phyloP scores from a whole-genome alignment of 1,140 invertebrate genomes.

The Brachystomella parvula region DNA sequence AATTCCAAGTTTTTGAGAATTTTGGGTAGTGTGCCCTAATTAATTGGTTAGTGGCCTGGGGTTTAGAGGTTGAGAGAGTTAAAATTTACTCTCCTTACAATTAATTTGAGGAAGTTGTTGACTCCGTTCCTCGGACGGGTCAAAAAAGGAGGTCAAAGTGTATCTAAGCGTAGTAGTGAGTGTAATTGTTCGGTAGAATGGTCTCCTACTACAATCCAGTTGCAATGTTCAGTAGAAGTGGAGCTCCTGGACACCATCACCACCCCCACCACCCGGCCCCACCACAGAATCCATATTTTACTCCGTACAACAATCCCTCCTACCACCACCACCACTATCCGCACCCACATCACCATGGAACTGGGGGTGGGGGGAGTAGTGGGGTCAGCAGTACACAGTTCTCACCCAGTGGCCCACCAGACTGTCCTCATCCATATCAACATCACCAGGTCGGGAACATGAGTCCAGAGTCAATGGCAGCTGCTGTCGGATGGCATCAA shows the following conservation, averaged over 20 bases:
- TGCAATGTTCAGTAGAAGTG: slow-evolving; percentile 36
- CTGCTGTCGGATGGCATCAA: slow-evolving; percentile 19
- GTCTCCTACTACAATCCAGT: slow-evolving; percentile 35
- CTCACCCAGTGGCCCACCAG: slow-evolving; percentile 28
- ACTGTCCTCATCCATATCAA: slow-evolving; percentile 29
- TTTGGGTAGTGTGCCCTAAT: no score
- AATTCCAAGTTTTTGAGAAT: no score
- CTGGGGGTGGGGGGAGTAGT: neutral
- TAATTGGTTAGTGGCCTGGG: no score
- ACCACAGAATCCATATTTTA: slow-evolving; percentile 34
- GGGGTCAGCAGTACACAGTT: slow-evolving; percentile 23
- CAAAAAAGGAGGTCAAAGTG: neutral
- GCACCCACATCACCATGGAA: slow-evolving; percentile 31
- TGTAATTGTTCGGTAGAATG: slow-evolving; percentile 21
- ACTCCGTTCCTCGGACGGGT: slow-evolving; percentile 4
- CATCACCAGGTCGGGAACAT: slow-evolving; percentile 32
- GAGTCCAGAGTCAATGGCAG: slow-evolving; percentile 27
- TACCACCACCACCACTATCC: slow-evolving; percentile 25
- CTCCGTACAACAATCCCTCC: slow-evolving; percentile 14
- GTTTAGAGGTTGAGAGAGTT: no score
- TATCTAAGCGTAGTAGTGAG: neutral
- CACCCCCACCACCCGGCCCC: slow-evolving; percentile 33
- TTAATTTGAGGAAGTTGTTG: no score
- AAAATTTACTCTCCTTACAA: no score
- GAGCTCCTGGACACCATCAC: slow-evolving; percentile 28